phyloP scores from a whole-genome alignment of 2,113 vertebrate species.

The Menura novaehollandiae region DNA sequence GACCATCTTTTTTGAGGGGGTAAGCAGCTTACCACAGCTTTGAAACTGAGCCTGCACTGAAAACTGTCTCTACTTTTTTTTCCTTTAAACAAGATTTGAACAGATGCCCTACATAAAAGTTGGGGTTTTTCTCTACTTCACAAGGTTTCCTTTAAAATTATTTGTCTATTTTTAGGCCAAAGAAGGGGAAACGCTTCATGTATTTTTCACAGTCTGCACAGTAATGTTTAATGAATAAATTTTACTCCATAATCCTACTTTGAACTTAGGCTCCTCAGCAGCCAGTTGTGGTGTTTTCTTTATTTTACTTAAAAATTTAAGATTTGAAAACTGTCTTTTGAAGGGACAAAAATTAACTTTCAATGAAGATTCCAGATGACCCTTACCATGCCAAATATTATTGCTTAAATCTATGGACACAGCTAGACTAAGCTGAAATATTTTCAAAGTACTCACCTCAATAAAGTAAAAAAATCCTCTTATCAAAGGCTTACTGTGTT shows the following conservation, averaged over 20 bases:
- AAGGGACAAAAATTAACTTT: not conserved
- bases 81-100: not conserved
- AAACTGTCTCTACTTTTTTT: not conserved
- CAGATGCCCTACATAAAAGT: not conserved
- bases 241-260: not conserved
- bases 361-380: not conserved
- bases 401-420: not conserved
- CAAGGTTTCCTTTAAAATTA: not conserved
- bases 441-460: not conserved
- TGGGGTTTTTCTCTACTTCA: not conserved
- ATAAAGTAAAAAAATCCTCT: not conserved
- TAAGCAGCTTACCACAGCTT: not conserved
- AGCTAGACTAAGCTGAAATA: not conserved
- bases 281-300: not conserved
- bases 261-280: not conserved
- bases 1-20: not conserved
- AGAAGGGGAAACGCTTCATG: not conserved
- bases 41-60: not conserved
- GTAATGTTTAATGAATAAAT: not conserved
- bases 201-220: not conserved
- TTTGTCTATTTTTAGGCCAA: not conserved
- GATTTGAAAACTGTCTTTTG: not conserved
- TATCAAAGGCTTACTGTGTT: not conserved
- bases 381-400: not conserved
- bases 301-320: conserved; percentile 13